A percentile compares a stretch with the other conserved stretches of the same genome.
These are phyloP conservation scores for Beaufortia kweichowensis DNA, from an alignment of 2,113 vertebrate genomes.

Conservation along the genomic window DNA sequence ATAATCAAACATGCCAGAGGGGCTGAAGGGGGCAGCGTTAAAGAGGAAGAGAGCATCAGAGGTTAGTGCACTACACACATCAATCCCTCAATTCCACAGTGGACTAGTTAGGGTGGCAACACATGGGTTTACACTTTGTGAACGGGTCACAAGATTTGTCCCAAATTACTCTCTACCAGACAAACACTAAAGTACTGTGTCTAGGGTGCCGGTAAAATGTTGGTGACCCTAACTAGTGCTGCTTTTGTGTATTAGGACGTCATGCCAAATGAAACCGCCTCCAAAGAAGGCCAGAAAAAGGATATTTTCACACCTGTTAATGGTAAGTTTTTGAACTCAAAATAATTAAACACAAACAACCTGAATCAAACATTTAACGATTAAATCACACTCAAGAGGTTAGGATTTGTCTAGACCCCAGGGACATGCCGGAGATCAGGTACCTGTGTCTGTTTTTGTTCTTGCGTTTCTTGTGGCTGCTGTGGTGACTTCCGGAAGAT, in stretches of 20 bases:
- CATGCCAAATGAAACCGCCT: background rate
- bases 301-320: too few species aligned
- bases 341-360: background rate
- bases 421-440: conserved; percentile 31
- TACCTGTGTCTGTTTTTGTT: conserved; percentile 99
- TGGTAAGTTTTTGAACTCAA: too few species aligned
- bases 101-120: background rate
- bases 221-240: background rate
- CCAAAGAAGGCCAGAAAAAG: background rate
- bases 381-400: background rate
- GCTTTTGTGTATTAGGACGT: background rate
- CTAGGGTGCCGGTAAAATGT: background rate
- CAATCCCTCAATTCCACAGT: conserved; percentile 10
- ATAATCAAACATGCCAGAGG: conserved; percentile 99
- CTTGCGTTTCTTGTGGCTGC: conserved; percentile 98
- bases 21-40: conserved; percentile 90
- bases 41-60: conserved; percentile 94
- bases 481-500: conserved; percentile 91
- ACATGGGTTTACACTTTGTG: background rate
- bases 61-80: conserved; percentile 82
- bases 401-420: background rate
- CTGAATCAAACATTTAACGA: background rate
- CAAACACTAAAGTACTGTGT: background rate
- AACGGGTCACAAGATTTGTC: background rate
- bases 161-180: background rate